phyloP scores from a whole-genome alignment of 1,140 invertebrate genomes.

The Hylyphantes graminicola region DNA sequence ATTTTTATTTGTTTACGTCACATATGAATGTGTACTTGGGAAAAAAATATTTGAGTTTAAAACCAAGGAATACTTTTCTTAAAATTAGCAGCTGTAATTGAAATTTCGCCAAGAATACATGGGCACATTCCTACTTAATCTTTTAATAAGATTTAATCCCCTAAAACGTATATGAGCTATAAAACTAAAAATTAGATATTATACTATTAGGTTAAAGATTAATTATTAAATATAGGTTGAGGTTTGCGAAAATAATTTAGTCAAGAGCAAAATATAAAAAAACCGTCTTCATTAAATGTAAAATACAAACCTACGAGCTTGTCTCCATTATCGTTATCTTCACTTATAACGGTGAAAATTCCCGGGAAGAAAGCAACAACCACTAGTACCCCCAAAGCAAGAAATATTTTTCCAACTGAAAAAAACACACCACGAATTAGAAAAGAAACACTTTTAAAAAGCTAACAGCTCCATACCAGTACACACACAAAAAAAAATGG shows the following conservation, averaged over 20 bases:
- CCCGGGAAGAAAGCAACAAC: slow-evolving; percentile 3
- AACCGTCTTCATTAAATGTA: neutral
- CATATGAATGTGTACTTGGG: too few species aligned
- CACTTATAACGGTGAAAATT: slow-evolving; percentile 2
- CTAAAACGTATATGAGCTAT: neutral
- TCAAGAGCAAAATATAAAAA: neutral
- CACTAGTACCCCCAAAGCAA: neutral
- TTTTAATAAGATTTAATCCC: neutral
- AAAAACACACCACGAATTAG: neutral
- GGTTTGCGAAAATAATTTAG: neutral
- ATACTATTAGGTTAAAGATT: neutral
- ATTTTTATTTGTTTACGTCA: too few species aligned
- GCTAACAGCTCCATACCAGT: too few species aligned
- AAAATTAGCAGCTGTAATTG: too few species aligned
- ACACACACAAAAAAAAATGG: too few species aligned
- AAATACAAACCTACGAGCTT: neutral
- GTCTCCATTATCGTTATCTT: neutral
- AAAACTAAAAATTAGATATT: neutral
- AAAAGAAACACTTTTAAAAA: too few species aligned
- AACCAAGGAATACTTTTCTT: too few species aligned
- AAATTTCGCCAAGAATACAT: too few species aligned
- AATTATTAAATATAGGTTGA: neutral
- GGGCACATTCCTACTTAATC: too few species aligned
- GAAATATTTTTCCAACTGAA: neutral
- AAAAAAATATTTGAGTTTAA: too few species aligned